Evolutionary conservation across 2,888 invertebrate genomes (phyloP).

Genomic region (Argyresthia goedartella): DNA sequence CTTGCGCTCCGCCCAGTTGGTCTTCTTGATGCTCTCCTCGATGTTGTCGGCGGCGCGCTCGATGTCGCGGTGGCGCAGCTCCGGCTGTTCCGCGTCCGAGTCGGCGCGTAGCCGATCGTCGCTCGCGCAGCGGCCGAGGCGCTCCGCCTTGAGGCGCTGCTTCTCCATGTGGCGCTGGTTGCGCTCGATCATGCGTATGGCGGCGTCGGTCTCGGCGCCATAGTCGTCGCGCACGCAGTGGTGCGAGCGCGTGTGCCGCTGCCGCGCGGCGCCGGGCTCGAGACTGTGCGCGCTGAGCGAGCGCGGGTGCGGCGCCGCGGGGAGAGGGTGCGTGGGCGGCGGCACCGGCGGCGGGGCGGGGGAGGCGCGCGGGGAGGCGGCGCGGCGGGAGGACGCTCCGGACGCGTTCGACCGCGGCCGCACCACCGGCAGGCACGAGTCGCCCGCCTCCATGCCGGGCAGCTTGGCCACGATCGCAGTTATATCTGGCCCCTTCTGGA

Average conservation of each 20-base stretch:
- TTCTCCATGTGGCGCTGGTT: conserved; percentile 73
- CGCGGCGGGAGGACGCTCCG: conserved; percentile 68
- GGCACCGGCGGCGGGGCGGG: conserved; percentile 39
- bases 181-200: conserved; percentile 68
- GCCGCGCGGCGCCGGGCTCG: conserved; percentile 43
- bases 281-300: conserved; percentile 59
- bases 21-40: conserved; percentile 61
- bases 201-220: conserved; percentile 72
- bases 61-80: conserved; percentile 40
- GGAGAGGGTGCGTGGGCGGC: no score
- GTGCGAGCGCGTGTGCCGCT: conserved; percentile 57
- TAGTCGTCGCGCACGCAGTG: conserved; percentile 67
- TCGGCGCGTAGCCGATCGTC: conserved; percentile 48
- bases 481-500: conserved; percentile 85
- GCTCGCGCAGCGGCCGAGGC: conserved; percentile 37
- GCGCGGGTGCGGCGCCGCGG: conserved; percentile 38
- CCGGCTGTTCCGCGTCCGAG: conserved; percentile 21
- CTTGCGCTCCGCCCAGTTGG: conserved; percentile 62
- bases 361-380: conserved; percentile 39
- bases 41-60: conserved; percentile 52
- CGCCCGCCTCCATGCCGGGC: conserved; percentile 67
- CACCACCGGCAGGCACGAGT: conserved; percentile 47
- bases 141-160: conserved; percentile 58
- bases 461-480: conserved; percentile 79
- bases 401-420: conserved; percentile 69